A percentile compares a stretch with the other conserved stretches of the same genome.
phyloP scores from a whole-genome alignment of 2,888 invertebrate genomes.

The Polydrusus tereticollis region DNA sequence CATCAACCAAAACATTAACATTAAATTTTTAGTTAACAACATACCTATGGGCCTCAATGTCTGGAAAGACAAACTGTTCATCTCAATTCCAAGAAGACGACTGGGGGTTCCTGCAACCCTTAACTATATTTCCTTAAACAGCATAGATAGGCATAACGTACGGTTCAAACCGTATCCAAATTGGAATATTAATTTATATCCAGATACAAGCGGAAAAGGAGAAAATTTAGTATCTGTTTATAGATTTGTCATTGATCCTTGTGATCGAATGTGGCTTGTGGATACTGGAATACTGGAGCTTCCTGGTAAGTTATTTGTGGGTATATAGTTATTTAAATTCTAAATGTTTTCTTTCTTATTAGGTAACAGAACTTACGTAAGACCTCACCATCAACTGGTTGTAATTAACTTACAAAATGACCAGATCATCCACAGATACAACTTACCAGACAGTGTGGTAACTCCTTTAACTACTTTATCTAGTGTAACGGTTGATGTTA shows the following conservation, averaged over 20 bases:
- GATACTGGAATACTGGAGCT: conserved; percentile 82
- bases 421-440: conserved; percentile 71
- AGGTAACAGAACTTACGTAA: conserved; percentile 69
- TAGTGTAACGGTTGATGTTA: conserved; percentile 78
- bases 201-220: conserved; percentile 48
- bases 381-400: conserved; percentile 73
- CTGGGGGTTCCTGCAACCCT: conserved; percentile 70
- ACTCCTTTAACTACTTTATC: conserved; percentile 71
- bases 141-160: conserved; percentile 66
- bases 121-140: conserved; percentile 65
- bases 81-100: conserved; percentile 80
- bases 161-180: conserved; percentile 71
- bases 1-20: neutral
- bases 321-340: too few relatives aligned
- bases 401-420: conserved; percentile 78
- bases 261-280: conserved; percentile 83
- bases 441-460: conserved; percentile 69
- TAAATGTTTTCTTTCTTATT: conserved; percentile 36
- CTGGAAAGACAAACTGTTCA: conserved; percentile 76
- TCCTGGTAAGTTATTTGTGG: conserved; percentile 69
- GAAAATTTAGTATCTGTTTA: conserved; percentile 76
- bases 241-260: conserved; percentile 77
- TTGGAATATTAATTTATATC: conserved; percentile 74
- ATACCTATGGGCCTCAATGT: conserved; percentile 77
- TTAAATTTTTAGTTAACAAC: conserved; percentile 70